A percentile compares a stretch with the other conserved stretches of the same genome.
phyloP scores from a whole-genome alignment of 2,797 vertebrate species.

The Xenops minutus region DNA sequence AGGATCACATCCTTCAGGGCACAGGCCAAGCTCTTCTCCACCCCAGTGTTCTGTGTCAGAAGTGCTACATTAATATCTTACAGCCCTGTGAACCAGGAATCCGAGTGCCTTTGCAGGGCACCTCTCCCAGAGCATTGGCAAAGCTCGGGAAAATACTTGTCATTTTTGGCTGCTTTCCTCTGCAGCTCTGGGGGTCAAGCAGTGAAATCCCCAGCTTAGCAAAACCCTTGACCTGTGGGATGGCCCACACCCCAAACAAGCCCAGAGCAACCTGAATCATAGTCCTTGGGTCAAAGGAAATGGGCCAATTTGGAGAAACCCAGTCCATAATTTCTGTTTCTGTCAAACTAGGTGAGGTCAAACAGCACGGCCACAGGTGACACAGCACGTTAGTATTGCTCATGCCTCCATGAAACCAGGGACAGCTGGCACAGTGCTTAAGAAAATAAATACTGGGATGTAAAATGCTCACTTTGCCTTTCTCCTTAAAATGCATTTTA shows the following conservation, averaged over 20 bases:
- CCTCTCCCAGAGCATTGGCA: neutral
- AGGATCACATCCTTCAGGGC: neutral
- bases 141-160: neutral
- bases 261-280: neutral
- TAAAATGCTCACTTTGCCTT: neutral
- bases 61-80: neutral
- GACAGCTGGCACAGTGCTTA: neutral
- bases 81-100: neutral
- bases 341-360: neutral
- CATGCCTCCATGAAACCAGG: neutral
- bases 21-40: neutral
- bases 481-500: slow-evolving; percentile 26
- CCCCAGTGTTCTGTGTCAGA: neutral
- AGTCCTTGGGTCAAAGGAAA: neutral
- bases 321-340: neutral
- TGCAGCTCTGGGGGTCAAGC: neutral
- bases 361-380: neutral
- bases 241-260: neutral
- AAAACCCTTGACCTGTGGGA: neutral
- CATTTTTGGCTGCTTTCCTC: neutral
- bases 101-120: neutral
- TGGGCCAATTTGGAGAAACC: neutral
- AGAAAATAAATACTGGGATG: slow-evolving; percentile 1
- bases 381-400: neutral
- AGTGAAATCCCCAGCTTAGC: neutral